Conservation (phyloP, 2,797 vertebrate genomes). For the Smutsia gigantea region DNA sequence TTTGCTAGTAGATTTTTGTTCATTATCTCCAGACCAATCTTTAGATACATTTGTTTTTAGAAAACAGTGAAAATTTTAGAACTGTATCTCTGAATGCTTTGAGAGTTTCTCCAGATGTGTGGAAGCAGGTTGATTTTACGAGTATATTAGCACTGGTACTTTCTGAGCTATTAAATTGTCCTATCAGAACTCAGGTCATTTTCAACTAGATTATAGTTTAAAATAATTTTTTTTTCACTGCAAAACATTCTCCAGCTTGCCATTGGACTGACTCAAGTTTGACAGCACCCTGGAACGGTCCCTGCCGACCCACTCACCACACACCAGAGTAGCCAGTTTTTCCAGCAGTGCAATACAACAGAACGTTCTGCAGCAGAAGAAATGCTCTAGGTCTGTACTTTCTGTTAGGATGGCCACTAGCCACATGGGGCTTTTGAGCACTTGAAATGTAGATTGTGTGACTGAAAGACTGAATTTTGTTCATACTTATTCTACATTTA, state of each 20-base stretch:
- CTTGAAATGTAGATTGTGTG: neutral
- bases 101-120: constrained; percentile 47
- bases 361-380: neutral
- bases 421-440: neutral
- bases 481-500: neutral
- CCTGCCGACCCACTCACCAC: neutral
- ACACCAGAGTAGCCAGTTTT: neutral
- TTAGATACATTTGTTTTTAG: constrained; percentile 54
- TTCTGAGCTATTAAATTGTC: neutral
- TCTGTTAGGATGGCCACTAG: neutral
- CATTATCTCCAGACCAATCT: constrained; percentile 45
- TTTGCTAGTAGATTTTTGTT: constrained; percentile 58
- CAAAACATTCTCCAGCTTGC: neutral
- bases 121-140: constrained; percentile 1
- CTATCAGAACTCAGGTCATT: constrained; percentile 55
- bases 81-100: constrained; percentile 26
- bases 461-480: neutral
- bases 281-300: neutral
- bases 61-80: constrained; percentile 31
- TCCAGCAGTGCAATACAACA: neutral
- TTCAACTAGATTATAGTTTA: constrained; percentile 18
- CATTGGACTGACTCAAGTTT: neutral
- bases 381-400: neutral
- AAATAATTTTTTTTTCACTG: neutral
- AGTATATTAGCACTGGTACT: neutral